These are phyloP conservation scores for Helicolenus hilgendorfi DNA, from an alignment of 2,797 vertebrate species.

Conservation along the genomic window DNA sequence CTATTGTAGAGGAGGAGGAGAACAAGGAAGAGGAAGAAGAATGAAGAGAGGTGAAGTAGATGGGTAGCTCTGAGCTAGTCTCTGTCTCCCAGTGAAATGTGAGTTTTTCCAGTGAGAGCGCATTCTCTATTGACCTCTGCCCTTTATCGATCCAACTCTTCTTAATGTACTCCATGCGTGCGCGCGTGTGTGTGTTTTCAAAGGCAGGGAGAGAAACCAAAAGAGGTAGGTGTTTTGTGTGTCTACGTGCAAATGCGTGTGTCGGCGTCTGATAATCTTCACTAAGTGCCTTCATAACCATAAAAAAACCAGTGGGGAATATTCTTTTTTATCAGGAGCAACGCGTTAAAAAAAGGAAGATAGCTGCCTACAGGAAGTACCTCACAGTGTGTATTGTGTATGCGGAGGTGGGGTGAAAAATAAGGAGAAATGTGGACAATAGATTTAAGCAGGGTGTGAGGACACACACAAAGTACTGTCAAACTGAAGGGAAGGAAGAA, in stretches of 20 bases:
- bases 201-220: neutral
- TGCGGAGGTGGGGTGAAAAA: neutral
- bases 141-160: slow-evolving; percentile 60
- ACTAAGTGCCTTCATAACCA: slow-evolving; percentile 41
- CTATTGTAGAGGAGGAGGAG: slow-evolving; percentile 32
- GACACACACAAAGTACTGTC: slow-evolving; percentile 26
- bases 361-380: slow-evolving; percentile 21
- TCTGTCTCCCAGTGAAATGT: slow-evolving; percentile 51
- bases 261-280: slow-evolving; percentile 40
- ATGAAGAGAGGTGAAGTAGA: slow-evolving; percentile 20
- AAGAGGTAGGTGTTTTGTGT: slow-evolving; percentile 12
- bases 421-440: slow-evolving; percentile 13
- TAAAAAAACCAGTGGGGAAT: slow-evolving; percentile 28
- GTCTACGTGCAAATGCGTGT: slow-evolving; percentile 8
- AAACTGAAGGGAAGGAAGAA: slow-evolving; percentile 14
- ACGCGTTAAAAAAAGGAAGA: slow-evolving; percentile 11
- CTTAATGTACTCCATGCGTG: slow-evolving; percentile 67
- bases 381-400: slow-evolving; percentile 11
- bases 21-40: slow-evolving; percentile 28
- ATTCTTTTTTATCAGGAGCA: slow-evolving; percentile 46
- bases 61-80: slow-evolving; percentile 34
- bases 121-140: slow-evolving; percentile 71
- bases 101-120: slow-evolving; percentile 67
- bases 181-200: slow-evolving; percentile 29
- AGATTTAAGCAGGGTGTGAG: neutral